Percentiles rank a stretch among this genome's conserved stretches.
Conservation (phyloP, 2,888 invertebrate genomes). For the Brenthis ino region DNA sequence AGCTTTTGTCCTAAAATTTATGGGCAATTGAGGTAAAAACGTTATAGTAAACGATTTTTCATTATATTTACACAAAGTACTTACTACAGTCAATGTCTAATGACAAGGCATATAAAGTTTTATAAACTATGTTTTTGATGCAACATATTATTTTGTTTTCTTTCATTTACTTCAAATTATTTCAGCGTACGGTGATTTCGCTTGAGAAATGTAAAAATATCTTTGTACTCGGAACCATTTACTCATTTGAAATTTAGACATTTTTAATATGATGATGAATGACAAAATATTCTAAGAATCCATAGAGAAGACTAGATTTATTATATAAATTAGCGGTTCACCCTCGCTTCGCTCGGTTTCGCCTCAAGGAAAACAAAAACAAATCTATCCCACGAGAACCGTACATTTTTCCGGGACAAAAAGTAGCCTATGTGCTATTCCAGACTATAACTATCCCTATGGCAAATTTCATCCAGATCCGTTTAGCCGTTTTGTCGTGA, state of each 20-base stretch:
- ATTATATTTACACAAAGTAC: constrained; percentile 33
- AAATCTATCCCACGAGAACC: no score
- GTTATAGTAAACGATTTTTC: constrained; percentile 34
- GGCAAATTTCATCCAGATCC: no score
- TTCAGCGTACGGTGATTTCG: constrained; percentile 1
- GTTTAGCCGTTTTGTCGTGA: no score
- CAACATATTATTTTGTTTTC: not conserved
- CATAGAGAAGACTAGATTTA: no score
- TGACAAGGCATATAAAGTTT: constrained; percentile 22
- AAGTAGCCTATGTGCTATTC: no score
- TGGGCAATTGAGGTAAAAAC: constrained; percentile 37
- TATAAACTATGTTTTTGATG: constrained; percentile 11
- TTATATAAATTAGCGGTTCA: no score
- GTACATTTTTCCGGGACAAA: no score
- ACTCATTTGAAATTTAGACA: not conserved
- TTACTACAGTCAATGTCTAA: constrained; percentile 4
- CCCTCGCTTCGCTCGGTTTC: no score
- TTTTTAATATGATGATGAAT: not conserved
- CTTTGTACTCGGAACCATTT: not conserved
- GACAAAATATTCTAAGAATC: no score
- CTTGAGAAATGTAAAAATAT: constrained; percentile 4
- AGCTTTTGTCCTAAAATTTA: constrained; percentile 47
- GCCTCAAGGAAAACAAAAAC: no score
- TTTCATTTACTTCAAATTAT: not conserved
- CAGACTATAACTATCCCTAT: no score